Conservation (phyloP, 35 echinoderm and acorn worm species). For the Apostichopus parvimensis region DNA sequence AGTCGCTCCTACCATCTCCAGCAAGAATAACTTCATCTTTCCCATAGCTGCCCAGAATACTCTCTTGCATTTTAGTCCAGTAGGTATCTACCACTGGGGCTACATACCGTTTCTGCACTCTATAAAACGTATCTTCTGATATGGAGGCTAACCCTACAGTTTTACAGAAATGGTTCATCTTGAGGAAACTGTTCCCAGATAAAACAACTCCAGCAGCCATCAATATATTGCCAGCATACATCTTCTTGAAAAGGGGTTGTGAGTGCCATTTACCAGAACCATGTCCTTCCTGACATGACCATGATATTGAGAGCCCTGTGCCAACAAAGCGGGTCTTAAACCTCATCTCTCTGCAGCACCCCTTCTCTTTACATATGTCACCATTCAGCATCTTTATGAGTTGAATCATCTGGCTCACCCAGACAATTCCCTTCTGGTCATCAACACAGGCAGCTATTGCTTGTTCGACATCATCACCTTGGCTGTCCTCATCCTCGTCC, state of each 20-base stretch:
- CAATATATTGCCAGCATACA: conserved; percentile 41
- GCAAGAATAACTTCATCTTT: conserved; percentile 19
- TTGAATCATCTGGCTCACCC: conserved; percentile 1
- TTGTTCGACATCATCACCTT: neutral
- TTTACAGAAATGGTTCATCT: neutral
- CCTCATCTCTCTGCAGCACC: neutral
- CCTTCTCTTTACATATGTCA: neutral
- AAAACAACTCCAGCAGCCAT: conserved; percentile 42
- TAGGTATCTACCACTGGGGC: conserved; percentile 24
- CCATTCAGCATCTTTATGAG: conserved; percentile 26
- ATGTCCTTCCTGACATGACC: neutral
- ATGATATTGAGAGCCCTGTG: neutral
- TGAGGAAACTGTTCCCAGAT: conserved; percentile 47
- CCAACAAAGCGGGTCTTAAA: neutral
- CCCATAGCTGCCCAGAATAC: neutral
- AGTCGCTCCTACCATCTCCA: conserved; percentile 48
- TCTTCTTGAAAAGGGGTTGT: conserved; percentile 16
- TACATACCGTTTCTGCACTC: conserved; percentile 41
- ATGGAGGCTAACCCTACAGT: conserved; percentile 20
- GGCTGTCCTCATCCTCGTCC: neutral
- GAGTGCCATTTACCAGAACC: conserved; percentile 11
- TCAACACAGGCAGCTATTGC: neutral
- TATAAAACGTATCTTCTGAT: conserved; percentile 9
- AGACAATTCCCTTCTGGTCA: conserved; percentile 40
- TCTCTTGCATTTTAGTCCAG: conserved; percentile 12